Base-by-base conservation (phyloP, 1,140 invertebrate species). In the Drosophila erecta region DNA sequence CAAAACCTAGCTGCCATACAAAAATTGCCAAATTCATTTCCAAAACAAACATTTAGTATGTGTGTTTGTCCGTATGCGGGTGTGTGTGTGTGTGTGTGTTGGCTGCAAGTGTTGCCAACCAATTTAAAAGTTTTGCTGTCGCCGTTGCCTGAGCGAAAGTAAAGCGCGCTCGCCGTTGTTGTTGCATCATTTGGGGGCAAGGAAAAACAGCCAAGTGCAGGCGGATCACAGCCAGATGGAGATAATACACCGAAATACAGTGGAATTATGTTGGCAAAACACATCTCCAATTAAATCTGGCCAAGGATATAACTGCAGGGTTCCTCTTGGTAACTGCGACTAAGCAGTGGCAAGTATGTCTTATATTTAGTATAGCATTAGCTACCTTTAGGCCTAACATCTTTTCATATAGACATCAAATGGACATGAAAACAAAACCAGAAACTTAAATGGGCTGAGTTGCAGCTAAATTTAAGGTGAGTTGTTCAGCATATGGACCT, bases 11-110 rank as follows among this genome's bases (percentile, higher is more conserved):
- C 53, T 44, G 65, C 58, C 67, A 56, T 51, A 66, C 70, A 76
- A 86, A 79, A 90, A 86, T 81, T 90, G 67, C 72, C 86, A 86
- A 90, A 90, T 90, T 90, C 86, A 90, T 90, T 90, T 90, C 86
- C 66, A 90, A 90, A 90, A 83, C 86, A 90, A 90, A 90, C 86
- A 87, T 87, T 81, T 69, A 59, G 73, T 54, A 59, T 72, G 67
- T 73, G 62, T 56, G 65, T 66, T 35, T 51, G 49, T 50, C 49
- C 15, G 27, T 51, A 51, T 17, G 58, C 22, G 44, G 56, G 57
- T 49, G 22, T 15, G 24, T 65, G 33, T 66, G 24, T 65, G 24
- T 66, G 24, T 44, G 14, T 40, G 20, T 81, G 54, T 61, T 22
- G 49, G 49, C 49, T 66, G 74, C 67, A 90, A 90, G 85, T 90